Evolutionary conservation across 2,888 invertebrate species (phyloP).

Genomic region (Vesta saturnalis): DNA sequence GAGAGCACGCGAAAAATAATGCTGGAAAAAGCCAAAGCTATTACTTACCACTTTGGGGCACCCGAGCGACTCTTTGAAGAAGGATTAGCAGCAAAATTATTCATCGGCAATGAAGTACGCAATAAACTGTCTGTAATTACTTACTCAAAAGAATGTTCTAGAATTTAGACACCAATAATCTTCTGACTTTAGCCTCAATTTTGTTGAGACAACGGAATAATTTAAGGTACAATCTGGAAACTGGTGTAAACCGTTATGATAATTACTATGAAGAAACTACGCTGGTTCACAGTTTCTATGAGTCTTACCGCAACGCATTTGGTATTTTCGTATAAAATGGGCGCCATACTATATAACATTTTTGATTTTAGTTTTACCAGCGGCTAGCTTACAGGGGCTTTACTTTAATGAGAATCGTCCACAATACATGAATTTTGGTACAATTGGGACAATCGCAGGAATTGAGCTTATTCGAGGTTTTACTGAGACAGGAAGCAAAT

Average conservation of each 20-base stretch:
- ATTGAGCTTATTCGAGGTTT: constrained; percentile 24
- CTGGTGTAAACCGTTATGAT: constrained; percentile 4
- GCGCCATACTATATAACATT: not conserved
- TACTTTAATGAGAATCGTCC: constrained; percentile 32
- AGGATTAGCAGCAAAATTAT: constrained; percentile 10
- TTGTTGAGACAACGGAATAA: constrained; percentile 18
- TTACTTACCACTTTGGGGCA: constrained; percentile 23
- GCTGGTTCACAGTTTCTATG: constrained; percentile 11
- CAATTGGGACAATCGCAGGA: constrained; percentile 20
- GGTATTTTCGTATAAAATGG: constrained; percentile 4
- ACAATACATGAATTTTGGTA: constrained; percentile 30
- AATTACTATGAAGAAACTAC: constrained; percentile 23
- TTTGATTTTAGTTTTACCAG: constrained; percentile 23
- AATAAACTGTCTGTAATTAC: not conserved
- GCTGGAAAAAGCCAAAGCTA: constrained; percentile 24
- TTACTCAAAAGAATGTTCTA: not conserved
- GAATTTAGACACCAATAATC: constrained; percentile 19
- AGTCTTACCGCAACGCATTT: constrained; percentile 9
- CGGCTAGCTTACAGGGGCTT: constrained; percentile 26
- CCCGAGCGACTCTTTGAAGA: constrained; percentile 24
- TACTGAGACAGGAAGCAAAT: constrained; percentile 17
- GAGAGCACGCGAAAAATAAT: constrained; percentile 24
- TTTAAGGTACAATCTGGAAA: constrained; percentile 9
- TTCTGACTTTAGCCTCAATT: constrained; percentile 23
- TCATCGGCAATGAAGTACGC: constrained; percentile 20